phyloP scores from a whole-genome alignment of 1,140 invertebrate species.

The Saccostrea glomerata region DNA sequence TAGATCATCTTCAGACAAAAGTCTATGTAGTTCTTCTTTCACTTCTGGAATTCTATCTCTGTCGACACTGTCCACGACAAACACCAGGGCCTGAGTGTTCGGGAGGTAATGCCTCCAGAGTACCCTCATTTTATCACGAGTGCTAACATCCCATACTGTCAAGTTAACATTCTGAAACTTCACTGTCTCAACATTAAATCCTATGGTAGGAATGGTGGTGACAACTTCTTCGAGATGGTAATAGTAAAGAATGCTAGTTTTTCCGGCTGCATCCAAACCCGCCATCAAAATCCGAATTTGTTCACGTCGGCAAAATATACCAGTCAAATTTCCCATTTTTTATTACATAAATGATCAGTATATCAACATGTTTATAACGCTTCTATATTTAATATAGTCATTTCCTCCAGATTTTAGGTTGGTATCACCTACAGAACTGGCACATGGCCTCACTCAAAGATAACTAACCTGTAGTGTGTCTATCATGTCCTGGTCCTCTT shows the following conservation, averaged over 20 bases:
- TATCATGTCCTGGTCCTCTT: no score
- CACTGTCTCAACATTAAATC: slow-evolving; percentile 96
- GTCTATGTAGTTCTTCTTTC: not conserved
- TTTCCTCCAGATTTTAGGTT: no score
- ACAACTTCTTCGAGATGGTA: slow-evolving; percentile 98
- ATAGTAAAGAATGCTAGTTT: slow-evolving; percentile 99
- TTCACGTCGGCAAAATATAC: not conserved
- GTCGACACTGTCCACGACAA: slow-evolving; percentile 48
- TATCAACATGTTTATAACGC: not conserved
- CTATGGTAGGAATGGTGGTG: slow-evolving; percentile 98
- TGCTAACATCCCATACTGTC: slow-evolving; percentile 91
- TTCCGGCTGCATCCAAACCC: slow-evolving; percentile 97
- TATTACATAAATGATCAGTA: not conserved
- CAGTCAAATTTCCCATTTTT: not conserved
- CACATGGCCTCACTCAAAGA: no score
- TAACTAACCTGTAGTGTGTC: no score
- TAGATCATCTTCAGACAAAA: slow-evolving; percentile 11
- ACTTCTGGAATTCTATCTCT: slow-evolving; percentile 23
- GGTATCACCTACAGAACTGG: no score
- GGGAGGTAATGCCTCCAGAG: slow-evolving; percentile 98
- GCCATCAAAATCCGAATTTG: slow-evolving; percentile 29
- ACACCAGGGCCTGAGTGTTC: slow-evolving; percentile 82
- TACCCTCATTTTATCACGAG: slow-evolving; percentile 94
- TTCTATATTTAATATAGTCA: not conserved
- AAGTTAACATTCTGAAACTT: slow-evolving; percentile 91